Evolutionary conservation across 2,888 invertebrate species (phyloP).

Genomic region (Alloscopus bannaensis): DNA sequence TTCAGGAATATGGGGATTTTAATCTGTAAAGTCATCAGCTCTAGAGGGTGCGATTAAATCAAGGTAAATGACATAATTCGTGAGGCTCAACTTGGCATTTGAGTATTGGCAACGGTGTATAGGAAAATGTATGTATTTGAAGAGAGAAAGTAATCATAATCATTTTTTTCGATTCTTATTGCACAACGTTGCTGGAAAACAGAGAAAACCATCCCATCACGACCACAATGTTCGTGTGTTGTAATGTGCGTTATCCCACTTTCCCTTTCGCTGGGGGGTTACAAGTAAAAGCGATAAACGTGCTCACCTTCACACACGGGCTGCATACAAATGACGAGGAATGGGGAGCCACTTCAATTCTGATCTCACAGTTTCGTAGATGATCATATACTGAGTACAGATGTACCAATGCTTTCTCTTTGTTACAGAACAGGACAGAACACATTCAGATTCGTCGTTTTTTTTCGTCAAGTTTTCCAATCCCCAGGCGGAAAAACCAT

Average conservation of each 20-base stretch:
- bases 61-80: too few species aligned
- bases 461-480: too few species aligned
- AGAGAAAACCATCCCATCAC: constrained; percentile 20
- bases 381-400: not conserved
- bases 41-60: too few species aligned
- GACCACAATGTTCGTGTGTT: constrained; percentile 26
- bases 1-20: too few species aligned
- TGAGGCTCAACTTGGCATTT: too few species aligned
- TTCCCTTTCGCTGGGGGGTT: constrained; percentile 67
- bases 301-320: constrained; percentile 72
- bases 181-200: constrained; percentile 27
- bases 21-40: too few species aligned
- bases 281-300: constrained; percentile 73
- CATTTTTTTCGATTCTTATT: constrained; percentile 43
- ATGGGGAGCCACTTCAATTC: constrained; percentile 61
- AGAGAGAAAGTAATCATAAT: constrained; percentile 45
- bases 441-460: too few species aligned
- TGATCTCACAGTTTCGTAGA: too few species aligned
- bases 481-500: constrained; percentile 38
- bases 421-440: constrained; percentile 25
- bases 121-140: too few species aligned
- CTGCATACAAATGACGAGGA: constrained; percentile 68
- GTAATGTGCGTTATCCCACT: constrained; percentile 28
- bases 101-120: too few species aligned
- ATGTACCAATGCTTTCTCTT: constrained; percentile 4